Conservation (phyloP, 92 coral and sea anemone genomes). For the Chrysogorgia sp. region DNA sequence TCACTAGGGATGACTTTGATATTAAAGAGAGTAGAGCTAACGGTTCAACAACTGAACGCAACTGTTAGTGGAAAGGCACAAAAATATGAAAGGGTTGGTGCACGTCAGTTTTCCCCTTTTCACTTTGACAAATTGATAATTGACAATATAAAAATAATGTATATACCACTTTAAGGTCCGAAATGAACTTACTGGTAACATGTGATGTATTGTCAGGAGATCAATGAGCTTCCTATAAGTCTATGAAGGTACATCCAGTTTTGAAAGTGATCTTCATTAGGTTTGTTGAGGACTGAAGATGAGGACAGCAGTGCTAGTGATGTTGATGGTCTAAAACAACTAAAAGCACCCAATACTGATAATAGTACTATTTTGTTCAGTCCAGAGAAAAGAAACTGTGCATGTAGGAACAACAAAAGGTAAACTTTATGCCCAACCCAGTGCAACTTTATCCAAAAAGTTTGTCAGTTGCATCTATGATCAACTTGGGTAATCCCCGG, state of each 20-base stretch:
- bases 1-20: not conserved
- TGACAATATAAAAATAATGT: not conserved
- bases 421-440: not conserved
- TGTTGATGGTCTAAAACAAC: not conserved
- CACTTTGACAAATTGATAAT: not conserved
- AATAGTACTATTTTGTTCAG: not conserved
- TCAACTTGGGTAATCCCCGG: constrained; percentile 59
- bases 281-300: not conserved
- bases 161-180: not conserved
- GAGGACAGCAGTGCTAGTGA: constrained; percentile 10
- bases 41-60: not conserved
- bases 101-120: constrained; percentile 8
- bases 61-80: not conserved
- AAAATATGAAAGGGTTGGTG: constrained; percentile 14
- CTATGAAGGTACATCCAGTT: not conserved
- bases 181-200: not conserved
- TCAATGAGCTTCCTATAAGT: not conserved
- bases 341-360: not conserved
- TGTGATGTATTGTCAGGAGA: constrained; percentile 15
- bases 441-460: constrained; percentile 56
- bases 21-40: constrained; percentile 2
- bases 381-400: constrained; percentile 7
- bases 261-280: not conserved
- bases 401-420: not conserved
- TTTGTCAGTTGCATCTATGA: constrained; percentile 56